These are phyloP conservation scores for Hedya salicella DNA, from an alignment of 2,888 invertebrate genomes.

Conservation along the genomic window DNA sequence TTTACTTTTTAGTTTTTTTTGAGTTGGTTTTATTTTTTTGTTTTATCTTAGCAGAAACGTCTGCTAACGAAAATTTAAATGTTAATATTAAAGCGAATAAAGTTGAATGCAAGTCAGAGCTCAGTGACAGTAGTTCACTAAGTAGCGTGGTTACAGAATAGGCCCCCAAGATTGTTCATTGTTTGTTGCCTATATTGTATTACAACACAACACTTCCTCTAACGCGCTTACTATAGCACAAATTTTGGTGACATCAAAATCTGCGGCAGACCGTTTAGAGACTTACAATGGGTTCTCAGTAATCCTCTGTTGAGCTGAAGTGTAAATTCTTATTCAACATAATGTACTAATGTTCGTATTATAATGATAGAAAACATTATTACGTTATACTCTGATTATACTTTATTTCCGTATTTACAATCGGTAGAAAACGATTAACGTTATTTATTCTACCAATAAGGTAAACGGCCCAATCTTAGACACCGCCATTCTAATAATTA, in stretches of 20 bases:
- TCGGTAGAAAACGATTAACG: background rate
- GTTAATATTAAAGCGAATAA: too few relatives aligned
- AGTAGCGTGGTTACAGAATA: slow-evolving; percentile 27
- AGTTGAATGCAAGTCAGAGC: too few relatives aligned
- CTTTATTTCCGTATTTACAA: slow-evolving; percentile 11
- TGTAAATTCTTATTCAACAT: slow-evolving; percentile 33
- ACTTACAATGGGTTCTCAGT: slow-evolving; percentile 34
- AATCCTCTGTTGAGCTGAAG: slow-evolving; percentile 23
- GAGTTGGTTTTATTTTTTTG: too few relatives aligned
- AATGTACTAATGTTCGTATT: slow-evolving; percentile 20
- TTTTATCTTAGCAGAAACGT: too few relatives aligned
- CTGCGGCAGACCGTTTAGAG: slow-evolving; percentile 18
- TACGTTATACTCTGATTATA: slow-evolving; percentile 18
- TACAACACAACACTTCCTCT: slow-evolving; percentile 43
- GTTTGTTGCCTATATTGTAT: slow-evolving; percentile 46
- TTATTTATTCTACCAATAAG: background rate
- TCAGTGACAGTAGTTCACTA: background rate
- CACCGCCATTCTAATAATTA: too few relatives aligned
- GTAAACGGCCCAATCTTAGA: too few relatives aligned
- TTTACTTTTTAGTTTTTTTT: too few relatives aligned
- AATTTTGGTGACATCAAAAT: slow-evolving; percentile 44
- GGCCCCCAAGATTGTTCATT: slow-evolving; percentile 41
- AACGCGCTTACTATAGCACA: slow-evolving; percentile 43
- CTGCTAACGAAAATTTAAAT: too few relatives aligned
- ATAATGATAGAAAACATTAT: slow-evolving; percentile 13